Conservation (phyloP, 2,113 vertebrate species). For the Onychorhynchus coronatus region DNA sequence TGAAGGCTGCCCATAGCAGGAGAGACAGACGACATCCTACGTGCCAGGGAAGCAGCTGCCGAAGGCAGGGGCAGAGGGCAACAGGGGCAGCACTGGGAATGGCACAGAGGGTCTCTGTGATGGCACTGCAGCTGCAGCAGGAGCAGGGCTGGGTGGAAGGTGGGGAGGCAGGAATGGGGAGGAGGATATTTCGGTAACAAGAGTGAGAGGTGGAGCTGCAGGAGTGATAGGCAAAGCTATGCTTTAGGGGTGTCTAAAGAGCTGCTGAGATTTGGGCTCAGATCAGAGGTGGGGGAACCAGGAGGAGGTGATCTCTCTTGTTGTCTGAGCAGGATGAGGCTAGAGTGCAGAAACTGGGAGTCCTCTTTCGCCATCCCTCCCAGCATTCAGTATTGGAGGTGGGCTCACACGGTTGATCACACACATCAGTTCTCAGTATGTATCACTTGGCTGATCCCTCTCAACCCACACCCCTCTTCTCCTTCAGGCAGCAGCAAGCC, state of each 20-base stretch:
- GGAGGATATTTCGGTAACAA: neutral
- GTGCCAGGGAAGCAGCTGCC: neutral
- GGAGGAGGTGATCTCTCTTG: accelerated
- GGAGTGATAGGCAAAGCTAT: neutral
- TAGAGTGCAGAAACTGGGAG: accelerated
- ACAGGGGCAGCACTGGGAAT: neutral
- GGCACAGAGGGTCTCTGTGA: neutral
- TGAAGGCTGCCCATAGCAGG: neutral
- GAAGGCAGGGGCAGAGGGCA: neutral
- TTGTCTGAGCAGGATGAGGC: neutral
- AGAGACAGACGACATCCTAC: neutral
- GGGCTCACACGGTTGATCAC: neutral
- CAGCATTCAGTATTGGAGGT: neutral
- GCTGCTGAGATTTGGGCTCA: neutral
- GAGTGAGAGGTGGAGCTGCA: neutral
- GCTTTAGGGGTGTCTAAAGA: neutral
- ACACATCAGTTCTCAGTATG: neutral
- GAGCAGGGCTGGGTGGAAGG: neutral
- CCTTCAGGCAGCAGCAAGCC: neutral
- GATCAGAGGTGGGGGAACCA: neutral
- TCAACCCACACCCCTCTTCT: neutral
- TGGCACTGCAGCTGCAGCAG: neutral
- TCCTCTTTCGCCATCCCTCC: neutral
- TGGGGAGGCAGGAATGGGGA: neutral
- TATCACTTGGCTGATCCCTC: neutral